Base-by-base conservation (phyloP, 2,888 invertebrate species). In the Eurois occulta region DNA sequence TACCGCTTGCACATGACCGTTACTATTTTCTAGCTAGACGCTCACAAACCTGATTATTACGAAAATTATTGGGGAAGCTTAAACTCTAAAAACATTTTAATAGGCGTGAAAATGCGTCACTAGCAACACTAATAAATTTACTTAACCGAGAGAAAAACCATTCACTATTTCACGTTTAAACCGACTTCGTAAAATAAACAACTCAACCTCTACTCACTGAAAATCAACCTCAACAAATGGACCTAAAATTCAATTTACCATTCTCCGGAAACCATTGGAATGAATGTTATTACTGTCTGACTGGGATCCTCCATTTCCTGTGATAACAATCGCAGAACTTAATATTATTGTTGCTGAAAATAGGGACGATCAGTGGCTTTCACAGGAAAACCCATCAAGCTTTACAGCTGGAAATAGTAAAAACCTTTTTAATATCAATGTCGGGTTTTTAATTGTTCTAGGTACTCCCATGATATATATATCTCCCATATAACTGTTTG, bases 191-290 rank as follows among this genome's bases (percentile, higher is more conserved):
- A 35, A 75, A 58, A 75, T 81, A 78, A 75, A 82, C 55, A 43
- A 60, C 4, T 48, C 60, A 5, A 65, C 11, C n/a, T 4, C 46
- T 35, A 16, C 58, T 48, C 8, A 48, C 69, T 84, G 28, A 84
- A 80, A 83, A 80, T 43, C 58, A 78, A 60, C 58, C n/a, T 48
- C 41, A 11, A 21, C 24, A 62, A 80, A 80, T 65, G 38, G 65
- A 80, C 38, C 38, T 48, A 46, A 52, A 73, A 69, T 48, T 85
- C 69, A 62, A 81, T 85, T 73, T 60, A 69, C 64, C 79, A 67
- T 52, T 43, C 68, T 55, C 64, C 80, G 65, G 69, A 80, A 85
- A 28, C 43, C 28, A 80, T 64, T 48, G 64, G 38, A 78, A 84
- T 69, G 41, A 71, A 71, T 84, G 67, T 81, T 81, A 71, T 71